Evolutionary conservation across 2,888 invertebrate genomes (phyloP).

Genomic region (Ptilodon capucinus): DNA sequence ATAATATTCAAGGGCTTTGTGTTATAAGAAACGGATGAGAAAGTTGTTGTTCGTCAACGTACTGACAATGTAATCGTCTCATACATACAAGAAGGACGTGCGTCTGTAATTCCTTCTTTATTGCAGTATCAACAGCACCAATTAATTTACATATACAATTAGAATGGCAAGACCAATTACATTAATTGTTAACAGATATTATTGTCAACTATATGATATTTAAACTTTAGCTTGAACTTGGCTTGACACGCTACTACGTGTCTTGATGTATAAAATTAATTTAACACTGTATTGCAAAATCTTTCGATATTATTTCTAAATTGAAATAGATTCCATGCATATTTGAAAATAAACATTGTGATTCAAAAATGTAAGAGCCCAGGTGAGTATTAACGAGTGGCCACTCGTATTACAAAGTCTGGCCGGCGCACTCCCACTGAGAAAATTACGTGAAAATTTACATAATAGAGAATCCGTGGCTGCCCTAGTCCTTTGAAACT

Average conservation of each 20-base stretch:
- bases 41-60: not conserved
- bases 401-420: constrained; percentile 74
- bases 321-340: constrained; percentile 18
- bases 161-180: too few relatives aligned
- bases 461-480: constrained; percentile 81
- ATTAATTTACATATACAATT: too few relatives aligned
- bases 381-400: constrained; percentile 73
- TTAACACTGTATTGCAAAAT: too few relatives aligned
- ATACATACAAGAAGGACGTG: too few relatives aligned
- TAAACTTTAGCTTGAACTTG: too few relatives aligned
- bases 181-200: too few relatives aligned
- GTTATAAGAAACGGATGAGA: not conserved
- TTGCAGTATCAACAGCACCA: too few relatives aligned
- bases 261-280: too few relatives aligned
- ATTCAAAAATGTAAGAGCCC: constrained; percentile 57
- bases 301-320: constrained; percentile 3
- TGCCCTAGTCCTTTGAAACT: constrained; percentile 76
- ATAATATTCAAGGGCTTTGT: not conserved
- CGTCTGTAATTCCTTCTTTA: too few relatives aligned
- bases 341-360: constrained; percentile 38
- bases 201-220: too few relatives aligned
- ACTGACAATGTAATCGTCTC: too few relatives aligned
- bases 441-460: constrained; percentile 79
- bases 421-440: constrained; percentile 64
- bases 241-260: too few relatives aligned